Base-by-base conservation (phyloP, 2,113 vertebrate species). In the Dicerorhinus sumatrensis region DNA sequence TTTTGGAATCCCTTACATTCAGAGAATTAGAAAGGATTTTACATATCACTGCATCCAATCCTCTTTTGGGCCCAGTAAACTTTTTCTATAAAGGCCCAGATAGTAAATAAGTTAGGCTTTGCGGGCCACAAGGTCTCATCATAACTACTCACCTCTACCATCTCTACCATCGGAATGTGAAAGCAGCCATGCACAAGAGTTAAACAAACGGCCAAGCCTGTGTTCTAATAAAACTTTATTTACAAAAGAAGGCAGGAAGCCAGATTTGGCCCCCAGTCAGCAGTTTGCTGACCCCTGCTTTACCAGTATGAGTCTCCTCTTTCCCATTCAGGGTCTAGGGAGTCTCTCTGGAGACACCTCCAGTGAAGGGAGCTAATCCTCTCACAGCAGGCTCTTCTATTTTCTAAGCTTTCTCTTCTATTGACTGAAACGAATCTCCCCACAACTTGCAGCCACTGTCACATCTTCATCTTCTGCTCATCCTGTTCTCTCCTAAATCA, bases 1-100 rank as follows among this genome's bases (percentile, higher is more conserved):
- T 79, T 77, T 85, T 31, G 46, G 31, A 92, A 88, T 88, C 18
- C 25, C 80, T 97, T 81, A 75, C 48, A 51, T n/a, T 62, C 20
- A 62, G 58, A 95, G n/a, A 91, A 76, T 58, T 46, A 85, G 25
- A 75, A 89, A 76, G 29, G 12, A 54, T 58, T 95, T 95, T 62
- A 62, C 3, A 2, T 62, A 48, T 77, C 14, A 51, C 18, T 72
- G 39, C 6, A 80, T 18, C 12, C 21, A 77, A 1, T 27, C 27
- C 31, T 85, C 79, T 67, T 72, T 60, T n/a, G 75, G 20, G 14
- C 36, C 58, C 63, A 79, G 36, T 21, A 72, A 27, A 80, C 17
- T 51, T 79, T 46, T 51, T 65, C 83, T 92, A 16, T 48, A 70
- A 79, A 89, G 39, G 67, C 4, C 42, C 56, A 89, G 46, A 73